Percentiles rank a stretch among this genome's conserved stretches.
Evolutionary conservation across 2,797 vertebrate genomes (phyloP).

Genomic region (Halcyon smyrnensis): DNA sequence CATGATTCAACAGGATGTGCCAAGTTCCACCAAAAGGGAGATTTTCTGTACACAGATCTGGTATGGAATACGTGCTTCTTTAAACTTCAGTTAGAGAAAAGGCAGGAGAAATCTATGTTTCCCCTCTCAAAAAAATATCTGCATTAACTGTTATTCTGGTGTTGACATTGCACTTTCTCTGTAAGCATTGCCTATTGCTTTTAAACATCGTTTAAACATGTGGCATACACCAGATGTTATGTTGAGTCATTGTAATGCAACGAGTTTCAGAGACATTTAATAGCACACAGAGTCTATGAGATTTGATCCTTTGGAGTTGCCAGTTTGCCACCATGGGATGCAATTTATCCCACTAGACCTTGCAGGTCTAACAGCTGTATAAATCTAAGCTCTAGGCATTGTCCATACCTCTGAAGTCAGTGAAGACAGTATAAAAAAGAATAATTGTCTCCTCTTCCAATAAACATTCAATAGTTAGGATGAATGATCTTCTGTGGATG

Average conservation of each 20-base stretch:
- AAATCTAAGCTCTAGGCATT: not conserved
- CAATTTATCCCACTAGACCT: not conserved
- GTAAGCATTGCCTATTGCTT: not conserved
- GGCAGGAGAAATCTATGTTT: not conserved
- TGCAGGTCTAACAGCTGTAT: not conserved
- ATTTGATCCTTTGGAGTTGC: not conserved
- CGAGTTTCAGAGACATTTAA: not conserved
- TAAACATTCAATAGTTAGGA: not conserved
- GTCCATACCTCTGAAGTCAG: not conserved
- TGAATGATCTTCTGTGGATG: not conserved
- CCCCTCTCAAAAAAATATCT: not conserved
- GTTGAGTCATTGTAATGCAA: not conserved
- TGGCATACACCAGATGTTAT: not conserved
- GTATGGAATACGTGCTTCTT: not conserved
- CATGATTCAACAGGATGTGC: not conserved
- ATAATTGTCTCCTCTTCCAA: not conserved
- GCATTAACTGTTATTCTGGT: not conserved
- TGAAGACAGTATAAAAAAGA: not conserved
- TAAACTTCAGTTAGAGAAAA: not conserved
- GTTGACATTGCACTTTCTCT: not conserved
- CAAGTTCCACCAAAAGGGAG: not conserved
- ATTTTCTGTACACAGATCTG: not conserved
- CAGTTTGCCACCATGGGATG: not conserved
- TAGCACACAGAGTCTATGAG: not conserved
- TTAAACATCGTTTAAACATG: not conserved